Evolutionary conservation across 1,140 invertebrate genomes (phyloP), one percentile per base, ranked within the genome.

Genomic region (Drosophila carrolli): DNA sequence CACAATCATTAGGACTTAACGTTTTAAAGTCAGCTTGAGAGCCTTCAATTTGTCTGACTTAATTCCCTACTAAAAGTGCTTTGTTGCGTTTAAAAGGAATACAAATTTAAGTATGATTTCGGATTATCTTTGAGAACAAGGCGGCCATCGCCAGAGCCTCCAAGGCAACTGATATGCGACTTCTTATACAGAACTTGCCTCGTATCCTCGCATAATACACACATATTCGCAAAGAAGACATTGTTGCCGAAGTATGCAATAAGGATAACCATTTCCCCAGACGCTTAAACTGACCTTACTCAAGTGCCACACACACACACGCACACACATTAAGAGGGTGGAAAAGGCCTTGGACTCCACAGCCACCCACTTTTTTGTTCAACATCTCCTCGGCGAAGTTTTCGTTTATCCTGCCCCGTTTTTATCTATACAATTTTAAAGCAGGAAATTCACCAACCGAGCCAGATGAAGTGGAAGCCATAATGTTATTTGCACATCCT

Each of bases 201-300:
- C 9, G 46, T 40, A 38, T 68, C 48, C 48, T 29, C 29, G 14
- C 29, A 10, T 53, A 23, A 38, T 35, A 66, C 46, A 65, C 47
- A 44, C 54, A 66, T 13, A 44, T 29, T 19, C 41, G 38, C 38
- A 37, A 63, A 56, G 60, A 57, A 63, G 60, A 63, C 44, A 76
- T 77, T 73, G 51, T 48, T 56, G 67, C 37, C 44, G 29, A 71
- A 81, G 76, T 80, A 76, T 65, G 75, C 73, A 86, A 78, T 86
- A 86, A 81, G 82, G 75, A 86, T 86, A 86, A 81, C 74, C 76
- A 86, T 86, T 86, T 85, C 82, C 82, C 82, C 73, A 86, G 82
- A 50, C 66, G 75, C 75, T 61, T 55, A 68, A 85, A 85, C 82
- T 85, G 82, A 85, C 82, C 82, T 85, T 81, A 71, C 78, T 85